phyloP scores from a whole-genome alignment of 2,113 vertebrate genomes.

The Aphelocoma coerulescens region DNA sequence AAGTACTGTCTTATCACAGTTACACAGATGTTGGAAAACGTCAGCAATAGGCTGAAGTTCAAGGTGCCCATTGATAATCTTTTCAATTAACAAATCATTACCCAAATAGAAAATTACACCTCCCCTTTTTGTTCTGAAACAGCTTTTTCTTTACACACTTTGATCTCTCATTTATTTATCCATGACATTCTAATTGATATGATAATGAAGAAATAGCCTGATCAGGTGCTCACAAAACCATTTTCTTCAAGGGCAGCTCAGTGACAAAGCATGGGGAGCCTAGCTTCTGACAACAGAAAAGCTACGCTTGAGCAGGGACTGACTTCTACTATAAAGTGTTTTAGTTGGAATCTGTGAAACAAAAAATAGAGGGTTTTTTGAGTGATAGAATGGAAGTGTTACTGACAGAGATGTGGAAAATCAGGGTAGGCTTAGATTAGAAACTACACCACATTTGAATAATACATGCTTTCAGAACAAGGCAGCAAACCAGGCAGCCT shows the following conservation, averaged over 20 bases:
- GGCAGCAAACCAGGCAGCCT: not conserved
- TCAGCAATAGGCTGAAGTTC: not conserved
- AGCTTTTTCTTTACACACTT: constrained; percentile 4
- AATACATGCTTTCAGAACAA: not conserved
- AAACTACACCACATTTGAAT: not conserved
- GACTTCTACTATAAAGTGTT: not conserved
- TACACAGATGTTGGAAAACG: not conserved
- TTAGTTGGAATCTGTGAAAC: not conserved
- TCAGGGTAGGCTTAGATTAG: not conserved
- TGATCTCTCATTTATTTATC: constrained; percentile 30
- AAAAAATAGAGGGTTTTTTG: accelerated
- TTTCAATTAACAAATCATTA: constrained; percentile 33
- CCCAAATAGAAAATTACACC: constrained; percentile 2
- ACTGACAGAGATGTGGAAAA: not conserved
- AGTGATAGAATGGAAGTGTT: not conserved
- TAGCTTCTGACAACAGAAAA: not conserved
- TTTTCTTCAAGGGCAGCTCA: not conserved
- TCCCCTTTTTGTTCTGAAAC: not conserved
- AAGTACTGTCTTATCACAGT: not conserved
- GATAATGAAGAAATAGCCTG: constrained; percentile 17
- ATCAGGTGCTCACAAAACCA: not conserved
- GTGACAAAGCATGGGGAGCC: not conserved
- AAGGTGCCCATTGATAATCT: not conserved
- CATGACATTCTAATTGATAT: not conserved
- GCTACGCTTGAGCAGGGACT: not conserved